Conservation (phyloP, 2,888 invertebrate species). For the Cheilosia variabilis region DNA sequence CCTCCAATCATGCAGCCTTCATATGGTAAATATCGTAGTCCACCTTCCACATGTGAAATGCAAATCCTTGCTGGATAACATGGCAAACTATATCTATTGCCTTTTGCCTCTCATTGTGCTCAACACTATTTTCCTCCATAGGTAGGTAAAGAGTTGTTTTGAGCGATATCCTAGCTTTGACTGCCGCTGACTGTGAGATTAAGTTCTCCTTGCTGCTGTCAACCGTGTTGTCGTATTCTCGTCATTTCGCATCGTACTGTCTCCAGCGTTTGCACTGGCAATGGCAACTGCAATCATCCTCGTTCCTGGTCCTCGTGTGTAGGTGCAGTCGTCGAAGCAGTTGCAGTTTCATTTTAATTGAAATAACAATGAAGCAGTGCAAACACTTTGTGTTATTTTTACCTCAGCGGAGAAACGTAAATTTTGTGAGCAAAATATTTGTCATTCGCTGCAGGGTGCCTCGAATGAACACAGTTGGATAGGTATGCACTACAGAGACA, state of each 20-base stretch:
- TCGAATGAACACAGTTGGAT: not conserved
- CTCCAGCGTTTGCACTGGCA: constrained; percentile 32
- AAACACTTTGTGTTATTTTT: constrained; percentile 74
- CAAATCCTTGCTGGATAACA: constrained; percentile 37
- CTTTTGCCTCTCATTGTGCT: not conserved
- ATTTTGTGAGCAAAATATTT: constrained; percentile 73
- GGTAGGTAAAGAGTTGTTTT: constrained; percentile 32
- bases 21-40: constrained; percentile 18
- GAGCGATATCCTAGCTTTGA: constrained; percentile 47
- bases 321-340: constrained; percentile 37
- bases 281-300: constrained; percentile 43
- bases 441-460: constrained; percentile 64
- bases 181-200: constrained; percentile 66
- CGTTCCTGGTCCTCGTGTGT: not conserved
- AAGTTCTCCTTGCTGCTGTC: constrained; percentile 47
- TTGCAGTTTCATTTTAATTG: constrained; percentile 72
- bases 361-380: constrained; percentile 74
- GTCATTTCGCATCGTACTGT: constrained; percentile 25
- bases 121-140: no score
- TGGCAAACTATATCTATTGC: constrained; percentile 16
- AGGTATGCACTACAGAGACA: constrained; percentile 9
- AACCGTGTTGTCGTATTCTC: constrained; percentile 35
- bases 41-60: constrained; percentile 38
- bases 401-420: constrained; percentile 70
- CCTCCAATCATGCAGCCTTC: constrained; percentile 39